Base-by-base conservation (phyloP, 2,888 invertebrate genomes). In the Rhabditoides inermis region DNA sequence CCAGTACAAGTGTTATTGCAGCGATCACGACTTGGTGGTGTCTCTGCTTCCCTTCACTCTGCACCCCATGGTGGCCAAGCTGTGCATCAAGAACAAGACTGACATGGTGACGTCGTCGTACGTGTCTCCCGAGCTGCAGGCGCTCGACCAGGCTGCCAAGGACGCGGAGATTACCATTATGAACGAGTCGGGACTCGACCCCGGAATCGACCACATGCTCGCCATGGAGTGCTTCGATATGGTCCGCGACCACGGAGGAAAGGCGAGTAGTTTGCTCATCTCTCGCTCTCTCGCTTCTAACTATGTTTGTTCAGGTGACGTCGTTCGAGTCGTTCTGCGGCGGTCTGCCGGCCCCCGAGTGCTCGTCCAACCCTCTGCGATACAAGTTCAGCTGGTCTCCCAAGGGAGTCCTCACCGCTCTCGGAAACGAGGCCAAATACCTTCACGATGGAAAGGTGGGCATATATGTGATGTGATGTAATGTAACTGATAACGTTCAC, bases 381-480 rank as follows among this genome's bases (percentile, higher is more conserved):
- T 90, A 90, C 78, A 90, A 90, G 77, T 91, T 90, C 79, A 92
- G 90, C 15, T 98, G 98, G 98, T 91, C 88, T 49, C 98, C 98
- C 0, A 83, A 88, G 36, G 92, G 90, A 6, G 92, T 90, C 0
- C 81, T 98, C 1, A 81, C 90, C 12, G 95, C 92, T 71, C 88
- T 91, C 0, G 81, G 92, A 39, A 85, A 88, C 10, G 85, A 86
- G 2, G 95, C 98, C 5, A 88, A 86, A 79, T 95, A 88, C 77
- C 81, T 88, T 15, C 83, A 85, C 63, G 84, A 85, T 76, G 88
- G 87, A 69, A 84, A 88, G 82, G 86, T 86, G 22, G 48, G 49
- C 5, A 25, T 2, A 18, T 18, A 23, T 12, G 4, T 47, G 10
- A 76, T 25, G 35, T 20, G 27, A 26, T 20, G 42, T 12, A 45